Base-by-base conservation (phyloP, 2,888 invertebrate species). In the Pegoplata infirma region DNA sequence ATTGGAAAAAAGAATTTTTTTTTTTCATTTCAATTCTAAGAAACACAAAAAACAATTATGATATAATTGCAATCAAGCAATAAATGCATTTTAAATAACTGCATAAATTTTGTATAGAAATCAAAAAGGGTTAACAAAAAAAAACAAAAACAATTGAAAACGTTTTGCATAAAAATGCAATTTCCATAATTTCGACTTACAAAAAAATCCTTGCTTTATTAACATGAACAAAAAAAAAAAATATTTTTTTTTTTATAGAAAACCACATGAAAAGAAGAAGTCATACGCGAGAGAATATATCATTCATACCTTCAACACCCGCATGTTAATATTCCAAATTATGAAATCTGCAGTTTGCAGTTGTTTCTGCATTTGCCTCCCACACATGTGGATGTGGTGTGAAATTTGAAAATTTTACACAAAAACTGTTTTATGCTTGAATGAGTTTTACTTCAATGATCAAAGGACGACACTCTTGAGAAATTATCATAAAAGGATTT, bases 381-480 rank as follows among this genome's bases (percentile, higher is more conserved):
- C 69, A 49, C 69, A 49, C 51, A 53, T 79, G 64, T 75, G 67
- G 47, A 16, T 76, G 75, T 76, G 68, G 75, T 76, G 68, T 63
- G 44, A 69, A 76, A 69, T 76, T 5, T 14, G 6, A 68, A 58
- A 59, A 59, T 40, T 36, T 5, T 36, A 12, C 10, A 59, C 72
- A 78, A 71, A 75, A 75, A 84, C 83, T 83, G 82, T 84, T 88
- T 88, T 86, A 85, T 86, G 88, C 87, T 86, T 87, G 86, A 88
- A 86, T 88, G 86, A 81, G 82, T 86, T 84, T 82, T 82, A 82
- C 82, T 71, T 82, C 85, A 85, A 84, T 86, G 87, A 87, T 87
- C 88, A 87, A 87, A 87, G 88, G 86, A 88, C 88, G 87, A 86
- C 87, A 86, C 87, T 88, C 87, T 86, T 87, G 87, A 86, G 88